Conservation (phyloP, 2,797 vertebrate genomes). For the Danio aesculapii region DNA sequence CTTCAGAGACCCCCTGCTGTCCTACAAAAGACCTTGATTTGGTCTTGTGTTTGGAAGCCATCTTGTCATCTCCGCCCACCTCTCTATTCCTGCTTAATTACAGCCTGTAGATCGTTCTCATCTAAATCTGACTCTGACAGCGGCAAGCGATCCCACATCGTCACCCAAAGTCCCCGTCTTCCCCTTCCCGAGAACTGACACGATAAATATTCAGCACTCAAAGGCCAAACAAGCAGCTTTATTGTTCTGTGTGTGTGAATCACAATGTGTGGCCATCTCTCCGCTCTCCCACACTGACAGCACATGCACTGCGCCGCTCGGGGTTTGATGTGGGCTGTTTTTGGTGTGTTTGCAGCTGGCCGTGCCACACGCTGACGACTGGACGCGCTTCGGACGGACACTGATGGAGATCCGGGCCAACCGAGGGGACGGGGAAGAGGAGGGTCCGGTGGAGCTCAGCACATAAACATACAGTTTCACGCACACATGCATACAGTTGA, state of each 20-base stretch:
- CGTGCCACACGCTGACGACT: conserved; percentile 89
- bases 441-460: conserved; percentile 87
- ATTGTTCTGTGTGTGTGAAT: conserved; percentile 47
- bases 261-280: conserved; percentile 49
- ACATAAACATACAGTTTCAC: conserved; percentile 80
- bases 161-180: conserved; percentile 48
- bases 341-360: conserved; percentile 82
- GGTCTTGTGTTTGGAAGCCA: conserved; percentile 66
- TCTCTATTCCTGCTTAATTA: conserved; percentile 78
- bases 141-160: conserved; percentile 46
- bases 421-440: conserved; percentile 92
- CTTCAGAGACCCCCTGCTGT: conserved; percentile 42
- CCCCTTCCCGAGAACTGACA: conserved; percentile 50
- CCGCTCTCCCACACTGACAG: conserved; percentile 48
- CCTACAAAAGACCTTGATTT: conserved; percentile 53
- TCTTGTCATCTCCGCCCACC: conserved; percentile 68
- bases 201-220: conserved; percentile 60
- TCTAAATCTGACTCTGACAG: conserved; percentile 58
- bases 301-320: conserved; percentile 37
- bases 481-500: background rate
- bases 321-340: conserved; percentile 15
- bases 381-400: conserved; percentile 90
- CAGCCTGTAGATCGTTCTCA: conserved; percentile 64
- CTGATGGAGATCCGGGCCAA: conserved; percentile 95
- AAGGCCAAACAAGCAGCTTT: conserved; percentile 49